Conservation (phyloP, 2,113 vertebrate genomes). For the Phalacrocorax carbo region DNA sequence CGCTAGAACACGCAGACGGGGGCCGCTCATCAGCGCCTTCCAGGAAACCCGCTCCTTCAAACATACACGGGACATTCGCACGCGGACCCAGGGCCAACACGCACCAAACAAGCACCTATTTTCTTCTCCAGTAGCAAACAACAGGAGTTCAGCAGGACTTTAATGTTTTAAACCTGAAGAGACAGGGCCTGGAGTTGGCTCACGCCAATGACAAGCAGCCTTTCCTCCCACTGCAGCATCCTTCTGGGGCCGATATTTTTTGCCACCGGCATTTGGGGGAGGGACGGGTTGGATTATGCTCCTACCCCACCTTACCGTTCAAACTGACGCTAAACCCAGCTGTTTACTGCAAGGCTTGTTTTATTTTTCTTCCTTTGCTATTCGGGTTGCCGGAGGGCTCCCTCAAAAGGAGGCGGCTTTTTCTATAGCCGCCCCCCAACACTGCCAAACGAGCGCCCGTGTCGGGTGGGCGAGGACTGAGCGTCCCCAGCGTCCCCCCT, state of each 20-base stretch:
- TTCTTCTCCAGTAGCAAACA: not conserved
- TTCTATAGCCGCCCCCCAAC: not conserved
- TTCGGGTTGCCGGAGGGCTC: not conserved
- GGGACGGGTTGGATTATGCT: not conserved
- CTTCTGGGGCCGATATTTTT: not conserved
- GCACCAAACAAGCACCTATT: not conserved
- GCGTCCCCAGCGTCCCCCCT: not conserved
- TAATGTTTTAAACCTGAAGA: not conserved
- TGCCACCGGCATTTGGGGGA: not conserved
- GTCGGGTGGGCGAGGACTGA: rapidly evolving
- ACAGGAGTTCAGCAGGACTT: not conserved
- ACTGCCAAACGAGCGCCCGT: rapidly evolving
- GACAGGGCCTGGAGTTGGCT: too few relatives aligned
- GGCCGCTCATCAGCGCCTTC: not conserved
- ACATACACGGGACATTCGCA: rapidly evolving
- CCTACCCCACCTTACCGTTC: not conserved
- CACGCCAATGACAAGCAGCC: rapidly evolving
- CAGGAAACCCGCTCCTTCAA: not conserved
- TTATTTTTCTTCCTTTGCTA: not conserved
- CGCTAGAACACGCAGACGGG: not conserved
- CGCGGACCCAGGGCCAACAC: not conserved
- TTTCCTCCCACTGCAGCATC: not conserved
- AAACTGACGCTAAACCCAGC: not conserved
- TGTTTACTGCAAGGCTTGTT: not conserved
- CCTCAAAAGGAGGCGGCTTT: not conserved